Base-by-base conservation (phyloP, 2,797 vertebrate species). In the Pseudomugil gertrudae region DNA sequence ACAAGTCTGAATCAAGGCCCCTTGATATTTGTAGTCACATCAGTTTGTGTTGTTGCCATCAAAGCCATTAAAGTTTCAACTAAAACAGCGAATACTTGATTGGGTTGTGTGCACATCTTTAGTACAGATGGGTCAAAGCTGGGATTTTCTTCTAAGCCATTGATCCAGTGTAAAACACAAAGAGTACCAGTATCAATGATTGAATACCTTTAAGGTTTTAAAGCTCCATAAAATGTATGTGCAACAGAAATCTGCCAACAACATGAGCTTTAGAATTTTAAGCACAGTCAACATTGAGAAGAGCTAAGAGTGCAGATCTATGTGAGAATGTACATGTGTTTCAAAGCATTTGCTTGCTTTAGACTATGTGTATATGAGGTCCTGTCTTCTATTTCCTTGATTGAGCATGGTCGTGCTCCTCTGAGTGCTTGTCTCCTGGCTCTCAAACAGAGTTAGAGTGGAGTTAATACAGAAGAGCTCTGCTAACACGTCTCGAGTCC, bases 361-460 rank as follows among this genome's bases (percentile, higher is more conserved):
- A 72, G 51, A 74, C 75, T 72, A 79, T 81, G 70, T 54, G 45
- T 53, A 48, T 71, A 69, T 67, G 50, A 76, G 78, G 55, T 66
- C 57, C 51, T 81, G 69, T 62, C 69, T 67, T 81, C 59, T 82
- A 72, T 76, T 80, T 72, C 78, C 70, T 78, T 74, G 67, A 83
- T 80, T 62, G 69, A 72, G 73, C 64, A 38, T 61, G 63, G 47
- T 73, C 63, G 45, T 48, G 70, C 63, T 79, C 72, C 72, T 72
- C 63, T 9, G 70, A 70, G 78, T 81, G 65, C 54, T 79, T 52
- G 73, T 84, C 80, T 84, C 75, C 58, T 53, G 67, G 62, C 72
- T 80, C 83, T 80, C 72, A 72, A 55, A 48, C 62, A 78, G 81
- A 84, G 74, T 82, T 82, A 72, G 74, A 84, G 79, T 76, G 0